Evolutionary conservation across 1,140 invertebrate species (phyloP), one percentile per base, ranked within the genome.

Genomic region (Nautilus pompilius): DNA sequence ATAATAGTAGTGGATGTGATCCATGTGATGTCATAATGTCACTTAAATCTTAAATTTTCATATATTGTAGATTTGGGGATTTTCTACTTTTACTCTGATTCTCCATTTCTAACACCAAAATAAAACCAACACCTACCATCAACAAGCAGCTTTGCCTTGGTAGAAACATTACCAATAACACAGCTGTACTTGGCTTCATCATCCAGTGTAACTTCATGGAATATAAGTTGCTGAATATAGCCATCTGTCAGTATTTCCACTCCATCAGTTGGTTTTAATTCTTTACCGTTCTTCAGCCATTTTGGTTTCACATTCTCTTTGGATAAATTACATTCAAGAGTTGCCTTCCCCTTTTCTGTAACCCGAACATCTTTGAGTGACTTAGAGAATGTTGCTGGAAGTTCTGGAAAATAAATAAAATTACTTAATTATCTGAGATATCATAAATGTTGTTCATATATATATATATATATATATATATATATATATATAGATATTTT

Each of bases 191-290:
- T 68, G 33, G 69, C 77, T n/a, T 63, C 48, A 62, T 75, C 69
- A 30, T 63, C 60, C 17, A 69, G 34, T n/a, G 65, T 67, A 20
- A 67, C 62, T 30, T 77, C 67, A 15, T 65, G 60, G 20, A 78
- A 57, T 22, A 69, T 62, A n/a, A 78, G 66, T 29, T 65, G 61
- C 32, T 74, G 74, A 34, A 54, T 57, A 26, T 66, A 68, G 5
- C 69, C 65, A 53, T 78, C 71, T 24, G 61, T 62, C 8, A 63
- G 62, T 72, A 89, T 87, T 26, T 93, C 91, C 48, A 95, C 86
- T 65, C 93, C 92, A 73, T 96, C 93, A 57, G 67, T 70, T 20
- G 69, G 63, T 45, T 60, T 62, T 6, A 80, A 48, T 60, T 70
- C 71, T 84, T 95, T 89, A 5, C 87, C 88, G 83, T 74, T 66